Evolutionary conservation across 2,888 invertebrate species (phyloP), one percentile per base, ranked within the genome.

Genomic region (Tyria jacobaeae): DNA sequence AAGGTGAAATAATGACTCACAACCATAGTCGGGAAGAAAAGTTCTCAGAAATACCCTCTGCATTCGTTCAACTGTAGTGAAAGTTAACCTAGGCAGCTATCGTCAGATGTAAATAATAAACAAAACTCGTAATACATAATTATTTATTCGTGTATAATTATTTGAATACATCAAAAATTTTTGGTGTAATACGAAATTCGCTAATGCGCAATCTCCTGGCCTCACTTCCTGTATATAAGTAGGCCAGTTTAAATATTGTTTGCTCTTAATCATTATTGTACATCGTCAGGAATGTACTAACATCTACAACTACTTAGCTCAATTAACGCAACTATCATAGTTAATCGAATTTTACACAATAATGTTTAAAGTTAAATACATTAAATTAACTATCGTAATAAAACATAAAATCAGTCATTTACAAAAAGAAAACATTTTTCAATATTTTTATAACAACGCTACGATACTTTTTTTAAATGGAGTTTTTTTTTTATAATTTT

Each of bases 261-360:
- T 83, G 81, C 80, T 81, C 77, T 79, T 80, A 82, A 80, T 73
- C 78, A 79, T 79, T 87, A 89, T 89, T 87, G 92, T 92, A 92
- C 92, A 92, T 91, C 70, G 48, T 87, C 84, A 87, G 92, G 92
- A 92, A 92, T 92, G 93, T 92, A 93, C 92, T 88, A 87, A 82
- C 81, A 80, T 81, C 87, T 89, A 88, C 74, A 57, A 71, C 89
- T 90, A 90, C 82, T 83, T 84, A 87, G 82, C 85, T 81, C 64
- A 52, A 83, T 79, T 80, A 81, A 80, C 69, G 71, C 73, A 71
- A 69, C 77, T 73, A 71, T 71, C 71, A 80, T 71, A 75, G 68
- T 80, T 76, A 80, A 79, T 64, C 62, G 64, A 80, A 83, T 83
- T 82, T 80, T 86, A 82, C 81, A 83, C 70, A 80, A 65, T 80